Evolutionary conservation across 2,888 invertebrate species (phyloP), one percentile per base, ranked within the genome.

Genomic region (Drosophila koepferae): DNA sequence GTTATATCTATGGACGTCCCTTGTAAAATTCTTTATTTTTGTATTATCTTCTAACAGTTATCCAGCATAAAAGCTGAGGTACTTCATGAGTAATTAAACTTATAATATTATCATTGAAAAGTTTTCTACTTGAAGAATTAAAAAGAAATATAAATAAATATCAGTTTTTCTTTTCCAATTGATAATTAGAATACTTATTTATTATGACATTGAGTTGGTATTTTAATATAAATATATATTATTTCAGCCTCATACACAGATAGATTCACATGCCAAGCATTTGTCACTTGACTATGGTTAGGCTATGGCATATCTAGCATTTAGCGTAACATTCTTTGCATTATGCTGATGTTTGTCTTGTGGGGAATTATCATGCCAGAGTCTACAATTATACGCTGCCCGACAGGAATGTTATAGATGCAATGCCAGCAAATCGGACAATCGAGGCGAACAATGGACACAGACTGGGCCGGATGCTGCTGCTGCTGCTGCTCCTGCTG

Each of bases 291-390:
- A 28, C 38, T 31, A 9, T 10, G 38, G 48, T 20, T 49, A 10
- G 1, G 5, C 28, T 36, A 12, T 31, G 48, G 51, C 60, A 79
- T 81, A 63, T 72, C 55, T 55, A 68, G 61, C 64, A 75, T 64
- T 81, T 67, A 40, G 66, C 59, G 64, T 31, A 60, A 74, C 63
- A 86, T 89, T 85, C 74, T 63, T 55, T 55, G 66, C 59, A 83
- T 76, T 61, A 77, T 80, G 75, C 58, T 80, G 62, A 64, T 80
- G 60, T 54, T 71, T 62, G 71, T 65, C 59, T 62, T 59, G 44
- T 56, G 51, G 54, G 48, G 77, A 78, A 86, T 86, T 86, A 85
- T 87, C 88, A 86, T 86, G 76, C 86, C 86, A 76, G 67, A 62
- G 72, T 48, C 82, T 49, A 61, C 88, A 89, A 87, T 87, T 85